Evolutionary conservation across 2,888 invertebrate species (phyloP), one percentile per base, ranked within the genome.

Genomic region (Argyra leucocephala): DNA sequence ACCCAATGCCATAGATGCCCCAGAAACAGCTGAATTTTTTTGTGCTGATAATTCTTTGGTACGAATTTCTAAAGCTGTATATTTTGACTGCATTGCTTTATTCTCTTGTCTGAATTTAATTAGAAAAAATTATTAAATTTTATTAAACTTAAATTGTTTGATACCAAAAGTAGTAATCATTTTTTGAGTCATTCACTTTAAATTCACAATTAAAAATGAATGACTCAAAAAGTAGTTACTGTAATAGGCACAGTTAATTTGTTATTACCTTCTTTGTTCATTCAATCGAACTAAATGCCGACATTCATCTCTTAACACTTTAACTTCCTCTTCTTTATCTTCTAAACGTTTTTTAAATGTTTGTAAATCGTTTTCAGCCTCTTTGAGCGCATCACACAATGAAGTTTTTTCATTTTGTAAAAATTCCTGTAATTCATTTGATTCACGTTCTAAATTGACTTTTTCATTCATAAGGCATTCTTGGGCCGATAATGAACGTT

Each of bases 391-490:
- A 74, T 93, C 92, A 23, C 86, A 84, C 71, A 93, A 82, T 10
- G 91, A 88, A 6, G 86, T 84, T 73, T 93, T 93, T 80, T 94
- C 93, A 12, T 90, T 89, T 72, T 91, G 90, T 69, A 93, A 83
- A 76, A 94, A 94, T 74, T 93, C 93, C 75, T 92, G 91, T 81
- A 93, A 83, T 79, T 94, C 93, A 3, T 84, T 83, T 31, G 90
- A 87, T 76, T 93, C 93, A 22, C 84, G 84, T 76, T 93, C 92
- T 24, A 88, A 83, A 72, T 90, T 90, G 67, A 87, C 84, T 69
- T 91, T 87, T 70, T 92, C 88, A 69, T 88, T 87, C 65, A 89
- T 80, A 61, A 91, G 79, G 18, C 83, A 78, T 65, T 88, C 86
- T 69, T 89, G 88, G 0, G 85, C 81, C 65, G 85, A 84, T 64